A percentile compares a stretch with the other conserved stretches of the same genome.
Conservation (phyloP, 2,797 vertebrate species). For the Phyllotis vaccarum region DNA sequence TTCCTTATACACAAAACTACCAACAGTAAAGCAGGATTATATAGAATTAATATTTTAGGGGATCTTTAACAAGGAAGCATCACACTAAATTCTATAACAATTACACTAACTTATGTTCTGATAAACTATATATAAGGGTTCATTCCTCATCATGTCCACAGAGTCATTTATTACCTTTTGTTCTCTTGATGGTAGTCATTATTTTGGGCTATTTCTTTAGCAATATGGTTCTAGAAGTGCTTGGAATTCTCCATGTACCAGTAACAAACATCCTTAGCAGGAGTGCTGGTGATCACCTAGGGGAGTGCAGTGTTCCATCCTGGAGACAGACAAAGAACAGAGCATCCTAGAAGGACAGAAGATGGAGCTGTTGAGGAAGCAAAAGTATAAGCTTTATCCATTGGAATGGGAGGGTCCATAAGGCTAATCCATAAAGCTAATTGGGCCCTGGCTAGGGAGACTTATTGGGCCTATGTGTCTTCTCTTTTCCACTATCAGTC, state of each 20-base stretch:
- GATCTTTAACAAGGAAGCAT: neutral
- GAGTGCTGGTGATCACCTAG: neutral
- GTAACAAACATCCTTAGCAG: too few species aligned
- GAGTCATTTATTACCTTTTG: neutral
- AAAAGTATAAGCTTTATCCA: neutral
- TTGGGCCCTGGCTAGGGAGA: neutral
- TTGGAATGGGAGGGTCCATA: neutral
- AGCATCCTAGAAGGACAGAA: neutral
- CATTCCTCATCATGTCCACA: too few species aligned
- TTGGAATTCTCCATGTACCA: neutral
- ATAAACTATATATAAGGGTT: neutral
- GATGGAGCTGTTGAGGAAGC: neutral
- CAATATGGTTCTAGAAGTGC: neutral
- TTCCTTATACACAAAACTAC: neutral
- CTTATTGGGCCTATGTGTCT: neutral
- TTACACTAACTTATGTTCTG: neutral
- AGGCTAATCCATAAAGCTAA: neutral
- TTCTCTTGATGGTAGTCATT: neutral
- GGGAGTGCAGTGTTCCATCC: neutral
- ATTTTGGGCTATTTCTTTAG: neutral
- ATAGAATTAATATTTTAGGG: neutral
- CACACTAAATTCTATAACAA: neutral
- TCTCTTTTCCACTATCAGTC: neutral
- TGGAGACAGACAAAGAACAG: neutral
- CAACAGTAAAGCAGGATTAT: neutral